These are phyloP conservation scores for Cathartes aura DNA, from an alignment of 2,113 vertebrate species.

Conservation along the genomic window DNA sequence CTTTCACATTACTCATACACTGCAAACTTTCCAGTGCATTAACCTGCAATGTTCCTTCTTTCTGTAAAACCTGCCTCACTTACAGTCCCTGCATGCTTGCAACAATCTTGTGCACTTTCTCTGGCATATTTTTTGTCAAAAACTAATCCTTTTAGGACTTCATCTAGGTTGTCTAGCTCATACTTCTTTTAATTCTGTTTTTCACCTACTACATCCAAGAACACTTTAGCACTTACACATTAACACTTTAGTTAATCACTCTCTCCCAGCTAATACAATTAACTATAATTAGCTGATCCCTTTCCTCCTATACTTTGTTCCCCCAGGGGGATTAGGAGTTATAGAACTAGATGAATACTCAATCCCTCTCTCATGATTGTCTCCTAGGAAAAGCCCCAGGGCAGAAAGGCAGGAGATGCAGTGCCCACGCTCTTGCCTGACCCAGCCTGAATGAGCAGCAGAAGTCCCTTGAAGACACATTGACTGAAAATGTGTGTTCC, in stretches of 20 bases:
- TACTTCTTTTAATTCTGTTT: neutral
- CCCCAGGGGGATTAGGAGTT: neutral
- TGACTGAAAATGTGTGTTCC: neutral
- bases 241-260: neutral
- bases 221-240: neutral
- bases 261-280: conserved; percentile 39
- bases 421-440: neutral
- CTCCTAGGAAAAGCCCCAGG: neutral
- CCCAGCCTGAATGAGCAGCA: neutral
- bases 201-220: neutral
- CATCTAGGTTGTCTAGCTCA: neutral
- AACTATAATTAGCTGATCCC: conserved; percentile 41
- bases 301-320: neutral
- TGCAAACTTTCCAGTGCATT: neutral
- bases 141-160: neutral
- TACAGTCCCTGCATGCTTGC: neutral
- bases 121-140: neutral
- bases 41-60: neutral
- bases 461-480: neutral
- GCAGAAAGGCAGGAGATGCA: neutral
- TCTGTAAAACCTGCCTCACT: neutral
- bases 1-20: neutral
- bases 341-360: conserved; percentile 9
- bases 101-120: neutral
- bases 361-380: neutral